A percentile compares a stretch with the other conserved stretches of the same genome.
These are phyloP conservation scores for Eilema sororculum DNA, from an alignment of 2,888 invertebrate genomes.

Conservation along the genomic window DNA sequence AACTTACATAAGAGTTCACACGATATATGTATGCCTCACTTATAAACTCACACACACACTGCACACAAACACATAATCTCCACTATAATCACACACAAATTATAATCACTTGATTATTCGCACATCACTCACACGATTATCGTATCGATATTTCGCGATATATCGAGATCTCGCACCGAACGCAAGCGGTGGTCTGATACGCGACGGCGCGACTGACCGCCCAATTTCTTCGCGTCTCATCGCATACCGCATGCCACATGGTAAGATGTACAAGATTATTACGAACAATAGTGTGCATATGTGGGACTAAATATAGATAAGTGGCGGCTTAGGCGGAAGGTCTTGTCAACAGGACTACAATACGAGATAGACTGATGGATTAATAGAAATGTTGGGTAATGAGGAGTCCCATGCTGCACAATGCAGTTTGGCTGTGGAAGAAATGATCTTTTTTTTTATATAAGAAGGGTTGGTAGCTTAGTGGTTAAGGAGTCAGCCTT, in stretches of 20 bases:
- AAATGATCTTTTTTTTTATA: too few species aligned
- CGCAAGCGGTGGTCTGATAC: constrained; percentile 73
- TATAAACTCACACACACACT: constrained; percentile 32
- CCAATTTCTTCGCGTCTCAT: constrained; percentile 70
- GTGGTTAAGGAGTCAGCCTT: too few species aligned
- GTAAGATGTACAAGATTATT: constrained; percentile 53
- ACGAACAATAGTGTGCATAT: constrained; percentile 54
- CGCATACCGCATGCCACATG: constrained; percentile 58
- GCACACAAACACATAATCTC: constrained; percentile 25
- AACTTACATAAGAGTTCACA: constrained; percentile 47
- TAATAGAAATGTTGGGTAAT: not conserved
- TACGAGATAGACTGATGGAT: constrained; percentile 39
- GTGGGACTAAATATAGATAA: constrained; percentile 54
- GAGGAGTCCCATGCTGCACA: not conserved
- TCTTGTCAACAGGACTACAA: constrained; percentile 32
- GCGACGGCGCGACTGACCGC: constrained; percentile 75
- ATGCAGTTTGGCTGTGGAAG: not conserved
- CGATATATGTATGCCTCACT: constrained; percentile 15
- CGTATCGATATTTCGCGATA: constrained; percentile 32
- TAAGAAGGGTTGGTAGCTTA: too few species aligned
- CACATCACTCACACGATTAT: constrained; percentile 20
- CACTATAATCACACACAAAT: constrained; percentile 28
- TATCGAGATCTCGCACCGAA: constrained; percentile 35
- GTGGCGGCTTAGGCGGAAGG: constrained; percentile 35
- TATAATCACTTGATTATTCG: constrained; percentile 34